A percentile compares a stretch with the other conserved stretches of the same genome.
Evolutionary conservation across 2,797 vertebrate genomes (phyloP).

Genomic region (Simalia tracyae): DNA sequence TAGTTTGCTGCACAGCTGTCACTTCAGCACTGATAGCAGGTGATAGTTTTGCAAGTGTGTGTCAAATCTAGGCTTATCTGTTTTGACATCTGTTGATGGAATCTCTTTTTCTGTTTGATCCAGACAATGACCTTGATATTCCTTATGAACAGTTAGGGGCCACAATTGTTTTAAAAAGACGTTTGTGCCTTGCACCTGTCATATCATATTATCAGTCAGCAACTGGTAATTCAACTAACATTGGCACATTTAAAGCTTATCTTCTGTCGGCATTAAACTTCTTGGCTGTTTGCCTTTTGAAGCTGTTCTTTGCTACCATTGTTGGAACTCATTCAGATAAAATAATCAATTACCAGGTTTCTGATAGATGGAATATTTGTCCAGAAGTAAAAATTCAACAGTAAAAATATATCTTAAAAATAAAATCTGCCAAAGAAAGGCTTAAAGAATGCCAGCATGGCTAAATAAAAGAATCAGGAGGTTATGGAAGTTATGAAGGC

Average conservation of each 20-base stretch:
- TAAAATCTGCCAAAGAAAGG: neutral
- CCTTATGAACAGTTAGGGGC: constrained; percentile 54
- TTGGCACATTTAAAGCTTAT: constrained; percentile 54
- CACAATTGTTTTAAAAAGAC: constrained; percentile 58
- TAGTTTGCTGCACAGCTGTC: constrained; percentile 76
- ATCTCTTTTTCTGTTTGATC: constrained; percentile 69
- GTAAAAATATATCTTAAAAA: constrained; percentile 7
- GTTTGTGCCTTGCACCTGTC: constrained; percentile 60
- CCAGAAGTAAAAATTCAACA: neutral
- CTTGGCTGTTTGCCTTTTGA: constrained; percentile 21
- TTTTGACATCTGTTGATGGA: constrained; percentile 86
- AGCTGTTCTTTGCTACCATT: neutral
- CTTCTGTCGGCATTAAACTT: constrained; percentile 19
- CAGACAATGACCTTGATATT: constrained; percentile 75
- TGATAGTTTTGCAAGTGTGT: constrained; percentile 75
- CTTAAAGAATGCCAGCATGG: neutral
- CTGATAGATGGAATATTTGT: neutral
- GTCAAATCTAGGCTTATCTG: constrained; percentile 81
- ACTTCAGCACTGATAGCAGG: constrained; percentile 73
- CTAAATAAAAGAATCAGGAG: constrained; percentile 1
- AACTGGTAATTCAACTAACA: constrained; percentile 57
- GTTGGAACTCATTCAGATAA: constrained; percentile 13
- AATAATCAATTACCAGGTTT: neutral
- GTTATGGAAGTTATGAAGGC: neutral
- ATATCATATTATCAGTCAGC: constrained; percentile 65